Conservation (phyloP, 2,888 invertebrate species). For the Portevinia maculata region DNA sequence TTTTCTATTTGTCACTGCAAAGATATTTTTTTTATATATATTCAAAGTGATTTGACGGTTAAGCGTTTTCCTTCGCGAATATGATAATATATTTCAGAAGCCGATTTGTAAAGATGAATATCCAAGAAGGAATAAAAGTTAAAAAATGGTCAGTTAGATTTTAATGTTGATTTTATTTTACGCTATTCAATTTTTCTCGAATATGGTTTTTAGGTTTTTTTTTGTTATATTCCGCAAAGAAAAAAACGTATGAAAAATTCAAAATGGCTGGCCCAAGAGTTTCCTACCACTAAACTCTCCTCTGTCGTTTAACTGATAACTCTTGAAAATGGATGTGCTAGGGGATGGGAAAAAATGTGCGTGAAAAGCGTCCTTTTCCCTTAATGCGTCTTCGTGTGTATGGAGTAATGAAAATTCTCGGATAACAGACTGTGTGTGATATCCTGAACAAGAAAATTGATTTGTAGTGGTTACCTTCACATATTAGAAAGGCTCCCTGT, state of each 20-base stretch:
- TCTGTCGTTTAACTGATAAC: constrained; percentile 66
- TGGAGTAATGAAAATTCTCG: constrained; percentile 48
- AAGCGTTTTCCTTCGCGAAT: no score
- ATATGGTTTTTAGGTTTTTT: constrained; percentile 7
- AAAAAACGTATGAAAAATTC: constrained; percentile 71
- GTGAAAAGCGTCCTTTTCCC: constrained; percentile 58
- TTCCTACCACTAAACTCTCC: constrained; percentile 59
- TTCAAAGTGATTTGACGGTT: no score
- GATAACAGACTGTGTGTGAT: constrained; percentile 49
- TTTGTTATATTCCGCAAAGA: constrained; percentile 36
- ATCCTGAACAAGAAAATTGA: constrained; percentile 54
- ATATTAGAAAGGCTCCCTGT: constrained; percentile 42
- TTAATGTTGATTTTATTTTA: constrained; percentile 2
- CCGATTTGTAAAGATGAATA: no score
- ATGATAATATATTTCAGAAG: constrained; percentile 1
- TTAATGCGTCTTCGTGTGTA: constrained; percentile 51
- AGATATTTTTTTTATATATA: no score
- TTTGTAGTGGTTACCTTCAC: constrained; percentile 60
- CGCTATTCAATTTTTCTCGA: constrained; percentile 11
- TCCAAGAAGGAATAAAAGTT: no score
- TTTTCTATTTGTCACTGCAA: no score
- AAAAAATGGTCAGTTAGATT: no score
- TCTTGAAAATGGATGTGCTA: constrained; percentile 40
- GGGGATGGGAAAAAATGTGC: constrained; percentile 66
- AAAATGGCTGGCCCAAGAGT: constrained; percentile 69